These are phyloP conservation scores for Hypanus sabinus DNA, from an alignment of 2,113 vertebrate genomes.

Conservation along the genomic window DNA sequence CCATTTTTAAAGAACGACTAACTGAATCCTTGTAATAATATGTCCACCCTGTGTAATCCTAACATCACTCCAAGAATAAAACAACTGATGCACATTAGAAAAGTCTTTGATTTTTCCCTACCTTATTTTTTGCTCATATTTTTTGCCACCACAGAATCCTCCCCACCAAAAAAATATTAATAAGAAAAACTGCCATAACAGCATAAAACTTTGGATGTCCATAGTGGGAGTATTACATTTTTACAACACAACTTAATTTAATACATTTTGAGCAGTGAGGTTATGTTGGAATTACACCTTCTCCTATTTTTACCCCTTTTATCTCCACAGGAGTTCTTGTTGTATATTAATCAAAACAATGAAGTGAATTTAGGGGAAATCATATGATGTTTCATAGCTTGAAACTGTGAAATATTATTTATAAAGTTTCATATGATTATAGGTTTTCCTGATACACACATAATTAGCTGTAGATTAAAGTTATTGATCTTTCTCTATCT, in stretches of 20 bases:
- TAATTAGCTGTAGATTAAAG: background rate
- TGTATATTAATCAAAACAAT: background rate
- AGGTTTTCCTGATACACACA: background rate
- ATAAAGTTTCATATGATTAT: background rate
- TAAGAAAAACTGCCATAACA: background rate
- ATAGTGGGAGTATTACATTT: too few relatives aligned
- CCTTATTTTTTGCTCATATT: background rate
- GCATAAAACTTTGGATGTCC: background rate
- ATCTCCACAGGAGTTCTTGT: background rate
- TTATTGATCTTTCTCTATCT: background rate
- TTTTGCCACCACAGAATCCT: background rate
- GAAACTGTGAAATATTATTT: background rate
- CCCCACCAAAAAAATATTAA: background rate
- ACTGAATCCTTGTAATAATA: background rate
- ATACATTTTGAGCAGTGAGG: background rate
- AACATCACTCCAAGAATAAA: too few relatives aligned
- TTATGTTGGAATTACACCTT: background rate
- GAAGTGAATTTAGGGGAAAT: background rate
- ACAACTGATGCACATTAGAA: background rate
- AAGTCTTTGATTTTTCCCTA: too few relatives aligned
- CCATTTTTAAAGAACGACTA: too few relatives aligned
- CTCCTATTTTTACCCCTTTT: background rate
- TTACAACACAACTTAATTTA: background rate
- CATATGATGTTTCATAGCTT: background rate
- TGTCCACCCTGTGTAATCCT: background rate